Evolutionary conservation across 2,888 invertebrate species (phyloP), one percentile per base, ranked within the genome.

Genomic region (Lepidocyrtoides sp.): DNA sequence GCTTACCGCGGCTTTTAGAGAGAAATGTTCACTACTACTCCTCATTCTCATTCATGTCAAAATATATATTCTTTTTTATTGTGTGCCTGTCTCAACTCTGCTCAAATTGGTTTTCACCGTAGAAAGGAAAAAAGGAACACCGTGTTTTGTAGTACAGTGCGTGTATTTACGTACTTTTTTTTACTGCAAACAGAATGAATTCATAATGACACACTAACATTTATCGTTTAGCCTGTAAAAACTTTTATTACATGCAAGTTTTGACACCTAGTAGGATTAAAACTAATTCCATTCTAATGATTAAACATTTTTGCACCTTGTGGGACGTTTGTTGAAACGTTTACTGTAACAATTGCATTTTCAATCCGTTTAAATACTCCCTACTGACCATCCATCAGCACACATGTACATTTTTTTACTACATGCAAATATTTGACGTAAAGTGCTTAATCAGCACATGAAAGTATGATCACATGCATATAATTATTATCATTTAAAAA

Each of bases 11-110:
- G 14, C 14, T 48, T 48, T 48, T 12, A 12, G 44, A 51, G 51
- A 44, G n/a, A 51, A 51, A n/a, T n/a, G 51, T n/a, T 51, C 51
- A 36, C 36, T 36, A 36, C 3, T 36, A n/a, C n/a, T n/a, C n/a
- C n/a, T n/a, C n/a, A n/a, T 7, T 36, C 36, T 36, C 36, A 14
- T n/a, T 51, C 51, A 51, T 14, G 51, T 51, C 51, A 51, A 51
- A 14, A 51, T n/a, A 14, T 51, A n/a, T 12, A 51, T n/a, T 14
- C 51, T 14, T 51, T 51, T 51, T 51, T 36, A 36, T 36, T 36
- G 51, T 12, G 51, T 51, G 57, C 57, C 57, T 57, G 57, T 57
- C 57, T 57, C 57, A 57, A 57, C 57, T 57, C 57, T 8, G 7
- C 57, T 23, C 57, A 57, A 51, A 51, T 51, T 51, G 51, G 57